Base-by-base conservation (phyloP, 30 jellyfish, hydroid and myxozoan genomes). In the Cassiopea andromeda region DNA sequence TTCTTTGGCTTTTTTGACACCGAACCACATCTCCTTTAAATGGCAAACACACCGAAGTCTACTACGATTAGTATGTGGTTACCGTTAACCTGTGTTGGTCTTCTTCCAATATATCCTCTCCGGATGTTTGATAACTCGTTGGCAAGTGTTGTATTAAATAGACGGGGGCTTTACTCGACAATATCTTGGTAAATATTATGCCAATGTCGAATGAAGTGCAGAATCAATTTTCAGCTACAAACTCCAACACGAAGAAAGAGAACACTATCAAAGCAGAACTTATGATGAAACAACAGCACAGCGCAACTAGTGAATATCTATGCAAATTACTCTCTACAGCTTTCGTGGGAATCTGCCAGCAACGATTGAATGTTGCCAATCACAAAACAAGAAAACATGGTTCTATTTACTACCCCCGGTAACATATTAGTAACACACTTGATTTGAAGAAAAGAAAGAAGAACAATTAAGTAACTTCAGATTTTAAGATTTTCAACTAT, bases 1-100 rank as follows among this genome's bases (percentile, higher is more conserved):
- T 46, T 86, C 89, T 80, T 86, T 86, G 78, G 76, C 76, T 19
- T 86, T 85, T 72, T 59, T 86, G 77, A 76, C 57, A 43, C 93
- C 93, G 58, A 86, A 86, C 93, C 93, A 86, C 93, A 86, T 86
- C 18, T 38, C 76, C 66, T 43, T 13, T 1, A 16, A 46, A 15
- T 70, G 64, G n/a, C n/a, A 50, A 50, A 9, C 18, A 66, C 7
- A 66, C 38, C 7, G 45, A 15, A 66, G 79, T 19, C 50, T 70
- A 18, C 38, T 2, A 19, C 2, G 45, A 2, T 6, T 3, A 66
- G 6, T 3, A 15, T 19, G 75, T 19, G 7, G 49, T 70, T 66
- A 54, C 79, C 19, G n/a, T 18, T 15, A 70, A 7, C 79, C 1
- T 43, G 6, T 70, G 1, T 9, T 1, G 19, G 79, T 8, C 79